Evolutionary conservation across 2,888 invertebrate genomes (phyloP), one percentile per base, ranked within the genome.

Genomic region (Conops quadrifasciatus): DNA sequence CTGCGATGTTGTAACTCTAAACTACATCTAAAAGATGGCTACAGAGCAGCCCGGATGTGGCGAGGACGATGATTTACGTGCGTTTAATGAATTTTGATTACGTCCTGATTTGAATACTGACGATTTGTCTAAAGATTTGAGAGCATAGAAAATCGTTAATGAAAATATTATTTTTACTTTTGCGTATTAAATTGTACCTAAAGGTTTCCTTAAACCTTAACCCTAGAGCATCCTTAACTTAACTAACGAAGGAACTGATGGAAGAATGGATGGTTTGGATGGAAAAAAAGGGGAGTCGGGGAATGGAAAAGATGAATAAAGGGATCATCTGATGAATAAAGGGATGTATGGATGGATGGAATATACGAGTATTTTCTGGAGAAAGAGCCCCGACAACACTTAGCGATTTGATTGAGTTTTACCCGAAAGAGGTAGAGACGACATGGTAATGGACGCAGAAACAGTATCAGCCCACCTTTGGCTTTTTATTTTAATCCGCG

Each of bases 161-260:
- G 72, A 80, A 76, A 82, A 83, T 83, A 80, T 83, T 83, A 78
- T 82, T 80, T 81, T 82, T 82, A 80, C 78, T 83, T 76, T 75
- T 70, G 45, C 58, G 77, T 75, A 76, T 77, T 78, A 78, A 78
- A 75, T 77, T 36, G 36, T 36, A 36, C 9, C 36, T 36, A 74
- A 63, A 62, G 62, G 62, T 53, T 58, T 67, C 2, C 24, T 45
- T 58, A 43, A 45, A 9, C 58, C 58, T 24, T 58, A 26, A 9
- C 58, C 58, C 2, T 26, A 11, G 15, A 49, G 2, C 49, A 49
- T 7, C 9, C 36, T 36, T 19, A 19, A 49, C 15, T 16, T 19
- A 5, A 11, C 19, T 49, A 49, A 49, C 3, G 49, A n/a, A 19
- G 49, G 49, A n/a, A 19, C 2, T 16, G n/a, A 49, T 16, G n/a